phyloP scores from a whole-genome alignment of 2,888 invertebrate species.

The Polyommatus icarus region DNA sequence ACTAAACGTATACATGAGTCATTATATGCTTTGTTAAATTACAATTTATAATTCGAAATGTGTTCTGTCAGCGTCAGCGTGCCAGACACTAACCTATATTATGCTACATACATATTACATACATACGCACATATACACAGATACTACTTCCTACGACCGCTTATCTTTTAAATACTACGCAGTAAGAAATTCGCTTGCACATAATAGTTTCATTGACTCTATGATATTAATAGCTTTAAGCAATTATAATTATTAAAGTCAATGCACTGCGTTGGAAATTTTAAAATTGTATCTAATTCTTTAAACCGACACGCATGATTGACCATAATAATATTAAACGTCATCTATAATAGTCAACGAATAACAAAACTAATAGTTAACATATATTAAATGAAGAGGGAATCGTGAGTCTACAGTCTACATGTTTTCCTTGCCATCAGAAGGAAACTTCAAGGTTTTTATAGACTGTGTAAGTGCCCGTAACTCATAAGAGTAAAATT shows the following conservation, averaged over 20 bases:
- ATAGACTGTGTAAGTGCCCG: no score
- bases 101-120: background rate
- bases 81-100: background rate
- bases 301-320: background rate
- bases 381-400: background rate
- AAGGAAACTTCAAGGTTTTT: no score
- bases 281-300: background rate
- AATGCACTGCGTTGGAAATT: background rate
- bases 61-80: background rate
- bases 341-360: no score
- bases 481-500: no score
- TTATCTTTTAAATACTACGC: conserved; percentile 67
- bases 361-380: no score
- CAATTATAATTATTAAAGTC: background rate
- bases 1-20: background rate
- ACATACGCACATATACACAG: conserved; percentile 36
- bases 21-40: background rate
- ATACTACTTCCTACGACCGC: conserved; percentile 58
- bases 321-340: background rate
- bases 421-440: no score
- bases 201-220: conserved; percentile 28
- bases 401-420: no score
- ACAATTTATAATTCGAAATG: conserved; percentile 6
- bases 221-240: background rate
- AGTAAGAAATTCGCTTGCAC: conserved; percentile 46